A percentile compares a stretch with the other conserved stretches of the same genome.
These are phyloP conservation scores for human DNA, from an alignment of 2,113 vertebrate genomes.

Conservation along the genomic window DNA sequence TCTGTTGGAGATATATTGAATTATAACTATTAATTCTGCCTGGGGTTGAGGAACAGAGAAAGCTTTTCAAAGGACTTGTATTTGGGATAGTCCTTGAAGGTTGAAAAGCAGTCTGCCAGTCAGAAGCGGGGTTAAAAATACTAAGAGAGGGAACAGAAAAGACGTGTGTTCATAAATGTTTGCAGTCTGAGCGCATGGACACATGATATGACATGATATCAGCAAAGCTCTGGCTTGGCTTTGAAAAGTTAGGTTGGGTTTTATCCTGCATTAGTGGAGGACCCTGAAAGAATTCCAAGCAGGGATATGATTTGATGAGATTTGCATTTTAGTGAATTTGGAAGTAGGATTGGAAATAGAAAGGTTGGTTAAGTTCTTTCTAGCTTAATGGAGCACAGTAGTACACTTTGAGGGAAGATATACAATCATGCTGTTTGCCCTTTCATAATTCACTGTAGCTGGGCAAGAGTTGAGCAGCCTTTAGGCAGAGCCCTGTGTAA, in stretches of 20 bases:
- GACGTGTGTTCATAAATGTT: neutral
- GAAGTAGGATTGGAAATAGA: neutral
- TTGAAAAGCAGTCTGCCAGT: neutral
- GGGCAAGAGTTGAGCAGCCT: neutral
- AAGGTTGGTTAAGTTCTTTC: neutral
- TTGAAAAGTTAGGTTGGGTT: neutral
- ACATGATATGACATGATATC: neutral
- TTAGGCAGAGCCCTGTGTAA: neutral
- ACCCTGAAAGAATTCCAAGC: neutral
- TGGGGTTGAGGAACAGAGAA: neutral
- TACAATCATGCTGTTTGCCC: neutral
- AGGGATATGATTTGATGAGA: neutral
- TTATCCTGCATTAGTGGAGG: neutral
- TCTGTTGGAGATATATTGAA: neutral
- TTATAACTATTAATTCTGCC: neutral
- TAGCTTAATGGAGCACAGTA: neutral
- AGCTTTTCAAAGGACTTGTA: neutral
- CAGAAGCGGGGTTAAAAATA: neutral
- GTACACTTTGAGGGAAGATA: neutral
- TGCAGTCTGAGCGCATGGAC: neutral
- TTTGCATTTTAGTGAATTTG: neutral
- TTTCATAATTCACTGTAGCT: neutral
- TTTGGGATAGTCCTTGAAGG: slow-evolving; percentile 2
- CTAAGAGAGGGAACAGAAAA: neutral
- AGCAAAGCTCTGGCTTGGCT: neutral